phyloP scores from a whole-genome alignment of 2,888 invertebrate genomes.

The Candidula unifasciata region DNA sequence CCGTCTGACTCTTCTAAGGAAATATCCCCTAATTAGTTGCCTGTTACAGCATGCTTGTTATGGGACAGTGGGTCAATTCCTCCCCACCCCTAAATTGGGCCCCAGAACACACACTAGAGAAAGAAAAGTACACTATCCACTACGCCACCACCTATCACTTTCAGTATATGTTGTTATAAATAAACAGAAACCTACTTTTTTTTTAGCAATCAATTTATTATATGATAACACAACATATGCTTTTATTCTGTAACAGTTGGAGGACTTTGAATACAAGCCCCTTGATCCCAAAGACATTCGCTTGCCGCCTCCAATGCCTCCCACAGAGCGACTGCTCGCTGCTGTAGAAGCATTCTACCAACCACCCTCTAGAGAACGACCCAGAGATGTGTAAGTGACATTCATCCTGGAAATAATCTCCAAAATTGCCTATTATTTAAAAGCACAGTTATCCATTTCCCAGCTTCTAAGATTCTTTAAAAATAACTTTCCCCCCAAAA shows the following conservation, averaged over 20 bases:
- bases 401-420: background rate
- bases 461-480: no score
- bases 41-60: no score
- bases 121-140: no score
- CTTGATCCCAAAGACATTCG: constrained; percentile 93
- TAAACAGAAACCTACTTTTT: no score
- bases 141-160: no score
- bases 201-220: background rate
- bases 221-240: background rate
- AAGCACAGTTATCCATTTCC: no score
- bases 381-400: constrained; percentile 84
- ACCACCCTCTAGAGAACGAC: constrained; percentile 94
- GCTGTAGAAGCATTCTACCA: constrained; percentile 98
- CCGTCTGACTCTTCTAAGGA: no score
- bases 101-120: no score
- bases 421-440: background rate
- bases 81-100: no score
- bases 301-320: constrained; percentile 95
- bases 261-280: constrained; percentile 92
- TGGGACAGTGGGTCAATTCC: no score
- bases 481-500: no score
- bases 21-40: no score
- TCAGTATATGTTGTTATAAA: background rate
- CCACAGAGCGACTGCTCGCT: constrained; percentile 92
- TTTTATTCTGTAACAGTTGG: constrained; percentile 81